These are phyloP conservation scores for Microdon myrmicae DNA, from an alignment of 2,888 invertebrate genomes.

Conservation along the genomic window DNA sequence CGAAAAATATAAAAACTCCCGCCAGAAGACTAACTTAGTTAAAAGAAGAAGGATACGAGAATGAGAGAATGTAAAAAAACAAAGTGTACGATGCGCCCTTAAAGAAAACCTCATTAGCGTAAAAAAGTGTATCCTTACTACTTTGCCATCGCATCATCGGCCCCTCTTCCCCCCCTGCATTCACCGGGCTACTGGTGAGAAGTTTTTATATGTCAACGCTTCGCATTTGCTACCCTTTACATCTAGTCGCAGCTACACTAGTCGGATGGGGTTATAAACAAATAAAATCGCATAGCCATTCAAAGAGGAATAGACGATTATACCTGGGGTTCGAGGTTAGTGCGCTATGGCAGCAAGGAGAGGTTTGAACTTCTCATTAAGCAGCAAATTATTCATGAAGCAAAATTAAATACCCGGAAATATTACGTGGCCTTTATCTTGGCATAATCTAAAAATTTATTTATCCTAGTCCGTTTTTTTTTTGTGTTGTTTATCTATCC, in stretches of 20 bases:
- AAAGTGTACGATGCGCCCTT: no score
- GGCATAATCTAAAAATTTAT: slow-evolving; percentile 24
- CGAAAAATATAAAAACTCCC: neutral
- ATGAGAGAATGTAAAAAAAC: neutral
- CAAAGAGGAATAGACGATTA: no score
- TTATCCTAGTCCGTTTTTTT: neutral
- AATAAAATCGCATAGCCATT: no score
- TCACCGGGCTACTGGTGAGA: neutral
- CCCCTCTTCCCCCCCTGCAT: neutral
- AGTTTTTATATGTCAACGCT: slow-evolving; percentile 14
- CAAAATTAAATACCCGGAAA: slow-evolving; percentile 56
- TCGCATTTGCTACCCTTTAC: slow-evolving; percentile 31
- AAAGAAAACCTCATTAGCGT: slow-evolving; percentile 37
- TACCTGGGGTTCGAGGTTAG: no score
- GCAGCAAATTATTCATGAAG: slow-evolving; percentile 57
- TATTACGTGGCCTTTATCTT: slow-evolving; percentile 52
- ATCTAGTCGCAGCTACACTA: slow-evolving; percentile 6
- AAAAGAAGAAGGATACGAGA: neutral
- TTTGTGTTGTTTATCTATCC: slow-evolving; percentile 12
- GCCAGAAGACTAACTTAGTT: no score
- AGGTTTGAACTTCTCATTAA: slow-evolving; percentile 53
- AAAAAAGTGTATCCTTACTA: slow-evolving; percentile 8
- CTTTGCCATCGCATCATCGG: neutral
- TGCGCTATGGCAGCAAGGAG: slow-evolving; percentile 3
- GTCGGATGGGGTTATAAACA: slow-evolving; percentile 8